These are phyloP conservation scores for Macrochelys suwanniensis DNA, from an alignment of 2,797 vertebrate species.

Conservation along the genomic window DNA sequence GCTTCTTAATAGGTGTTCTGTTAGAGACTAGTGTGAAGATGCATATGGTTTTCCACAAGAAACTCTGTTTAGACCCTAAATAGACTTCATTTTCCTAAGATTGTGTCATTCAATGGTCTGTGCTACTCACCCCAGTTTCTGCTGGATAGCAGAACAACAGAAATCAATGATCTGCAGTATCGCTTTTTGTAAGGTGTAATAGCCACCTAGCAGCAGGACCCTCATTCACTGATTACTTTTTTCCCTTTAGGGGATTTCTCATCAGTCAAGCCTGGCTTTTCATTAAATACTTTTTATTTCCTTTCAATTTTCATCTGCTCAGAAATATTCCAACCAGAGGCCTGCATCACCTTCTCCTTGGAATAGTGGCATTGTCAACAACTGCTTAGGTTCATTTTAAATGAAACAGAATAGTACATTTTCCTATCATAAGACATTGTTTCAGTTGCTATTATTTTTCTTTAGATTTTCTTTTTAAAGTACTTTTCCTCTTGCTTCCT, in stretches of 20 bases:
- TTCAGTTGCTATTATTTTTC: not conserved
- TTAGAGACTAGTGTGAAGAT: not conserved
- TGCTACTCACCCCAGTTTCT: accelerated
- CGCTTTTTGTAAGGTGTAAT: not conserved
- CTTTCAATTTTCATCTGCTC: not conserved
- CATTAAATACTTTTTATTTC: not conserved
- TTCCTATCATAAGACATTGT: not conserved
- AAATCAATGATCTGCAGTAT: not conserved
- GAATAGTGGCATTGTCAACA: not conserved
- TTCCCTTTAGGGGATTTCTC: not conserved
- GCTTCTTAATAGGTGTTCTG: not conserved
- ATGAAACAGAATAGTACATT: not conserved
- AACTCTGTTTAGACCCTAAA: not conserved
- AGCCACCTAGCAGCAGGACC: constrained; percentile 30
- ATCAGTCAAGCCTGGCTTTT: constrained; percentile 4
- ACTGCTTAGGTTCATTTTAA: not conserved
- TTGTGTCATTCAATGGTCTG: not conserved
- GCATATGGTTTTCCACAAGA: not conserved
- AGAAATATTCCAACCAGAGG: not conserved
- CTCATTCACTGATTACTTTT: not conserved
- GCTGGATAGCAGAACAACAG: accelerated
- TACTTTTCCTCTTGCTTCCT: accelerated
- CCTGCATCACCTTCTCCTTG: not conserved
- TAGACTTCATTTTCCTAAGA: not conserved
- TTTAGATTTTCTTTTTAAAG: not conserved